Conservation (phyloP, 2,888 invertebrate species). For the Gandaritis pyraliata region DNA sequence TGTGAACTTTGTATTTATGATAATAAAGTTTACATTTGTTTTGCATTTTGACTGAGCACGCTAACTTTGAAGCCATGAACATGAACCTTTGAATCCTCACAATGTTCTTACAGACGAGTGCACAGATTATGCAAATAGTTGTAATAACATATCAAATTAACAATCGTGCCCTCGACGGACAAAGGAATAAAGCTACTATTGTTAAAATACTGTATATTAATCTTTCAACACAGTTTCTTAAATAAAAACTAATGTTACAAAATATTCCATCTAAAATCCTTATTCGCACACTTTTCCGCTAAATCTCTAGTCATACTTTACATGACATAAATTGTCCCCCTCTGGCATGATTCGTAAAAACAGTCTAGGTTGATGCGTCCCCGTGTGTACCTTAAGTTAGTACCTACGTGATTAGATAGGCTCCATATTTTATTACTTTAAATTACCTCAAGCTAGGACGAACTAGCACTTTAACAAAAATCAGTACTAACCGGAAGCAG, state of each 20-base stretch:
- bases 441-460: no score
- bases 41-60: slow-evolving; percentile 9
- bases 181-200: slow-evolving; percentile 45
- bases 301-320: no score
- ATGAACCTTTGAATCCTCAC: no score
- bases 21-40: slow-evolving; percentile 20
- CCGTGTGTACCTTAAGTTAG: no score
- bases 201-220: slow-evolving; percentile 33
- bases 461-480: neutral
- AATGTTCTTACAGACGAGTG: slow-evolving; percentile 66
- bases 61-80: slow-evolving; percentile 50
- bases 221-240: slow-evolving; percentile 41
- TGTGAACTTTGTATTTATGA: neutral
- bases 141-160: slow-evolving; percentile 65
- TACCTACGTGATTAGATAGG: no score
- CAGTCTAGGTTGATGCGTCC: no score
- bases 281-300: no score
- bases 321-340: no score
- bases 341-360: no score
- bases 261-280: no score
- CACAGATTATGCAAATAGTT: slow-evolving; percentile 70
- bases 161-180: slow-evolving; percentile 44
- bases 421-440: no score
- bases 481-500: neutral
- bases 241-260: no score